These are phyloP conservation scores for Heteractis magnifica DNA, from an alignment of 92 coral and sea anemone species.

Conservation along the genomic window DNA sequence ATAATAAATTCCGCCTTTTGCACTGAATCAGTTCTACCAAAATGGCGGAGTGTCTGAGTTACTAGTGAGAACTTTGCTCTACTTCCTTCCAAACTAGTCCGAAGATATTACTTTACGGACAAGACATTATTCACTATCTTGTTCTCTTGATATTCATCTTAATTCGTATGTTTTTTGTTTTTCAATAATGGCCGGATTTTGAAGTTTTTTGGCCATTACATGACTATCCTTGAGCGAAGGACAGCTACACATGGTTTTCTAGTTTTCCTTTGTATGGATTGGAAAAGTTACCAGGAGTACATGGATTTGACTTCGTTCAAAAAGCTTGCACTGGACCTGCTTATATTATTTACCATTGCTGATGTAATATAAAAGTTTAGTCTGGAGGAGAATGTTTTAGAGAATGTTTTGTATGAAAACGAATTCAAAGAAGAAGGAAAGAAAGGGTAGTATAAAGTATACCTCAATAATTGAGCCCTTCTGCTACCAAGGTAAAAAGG, in stretches of 20 bases:
- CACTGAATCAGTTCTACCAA: too few species aligned
- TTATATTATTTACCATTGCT: constrained; percentile 1
- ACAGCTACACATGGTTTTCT: neutral
- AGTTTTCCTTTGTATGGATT: neutral
- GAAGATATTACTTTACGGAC: too few species aligned
- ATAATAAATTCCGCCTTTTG: too few species aligned
- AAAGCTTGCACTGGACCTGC: constrained; percentile 2
- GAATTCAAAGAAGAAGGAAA: neutral
- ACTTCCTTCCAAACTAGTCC: too few species aligned
- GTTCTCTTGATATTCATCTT: too few species aligned
- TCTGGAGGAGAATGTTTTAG: neutral
- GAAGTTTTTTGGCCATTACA: neutral
- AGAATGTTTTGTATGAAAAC: neutral
- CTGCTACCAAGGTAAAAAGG: too few species aligned
- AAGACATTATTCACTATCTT: too few species aligned
- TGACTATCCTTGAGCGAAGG: constrained; percentile 5
- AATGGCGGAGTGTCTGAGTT: too few species aligned
- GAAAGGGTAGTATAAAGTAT: too few species aligned
- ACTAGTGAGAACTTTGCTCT: too few species aligned
- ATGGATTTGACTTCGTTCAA: constrained; percentile 1
- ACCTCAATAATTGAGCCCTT: too few species aligned
- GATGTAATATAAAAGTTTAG: neutral
- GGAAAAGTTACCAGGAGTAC: neutral
- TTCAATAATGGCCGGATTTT: neutral
- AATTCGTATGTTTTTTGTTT: neutral